phyloP scores from a whole-genome alignment of 2,113 vertebrate species.

The Aegypius monachus region DNA sequence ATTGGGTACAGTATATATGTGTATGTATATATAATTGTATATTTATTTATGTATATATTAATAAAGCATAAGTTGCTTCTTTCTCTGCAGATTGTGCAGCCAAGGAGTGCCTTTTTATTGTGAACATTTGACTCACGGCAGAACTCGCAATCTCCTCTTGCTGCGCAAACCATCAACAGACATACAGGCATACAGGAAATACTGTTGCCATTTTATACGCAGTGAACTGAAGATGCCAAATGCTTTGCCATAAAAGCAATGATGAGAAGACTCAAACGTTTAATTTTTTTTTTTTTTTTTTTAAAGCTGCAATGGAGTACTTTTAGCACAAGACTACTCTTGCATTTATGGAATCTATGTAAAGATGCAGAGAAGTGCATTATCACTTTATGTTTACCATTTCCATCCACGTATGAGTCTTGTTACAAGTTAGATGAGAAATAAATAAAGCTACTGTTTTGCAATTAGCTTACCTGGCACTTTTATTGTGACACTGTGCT shows the following conservation, averaged over 20 bases:
- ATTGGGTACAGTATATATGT: background rate
- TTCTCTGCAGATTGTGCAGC: background rate
- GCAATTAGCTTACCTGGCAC: background rate
- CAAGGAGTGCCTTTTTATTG: background rate
- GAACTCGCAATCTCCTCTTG: background rate
- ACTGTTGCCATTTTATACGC: background rate
- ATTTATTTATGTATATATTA: background rate
- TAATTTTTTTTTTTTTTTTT: background rate
- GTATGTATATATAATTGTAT: background rate
- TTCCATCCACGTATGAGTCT: background rate
- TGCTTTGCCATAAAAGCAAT: background rate
- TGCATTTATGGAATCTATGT: background rate
- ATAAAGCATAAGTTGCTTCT: background rate
- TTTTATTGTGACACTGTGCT: background rate
- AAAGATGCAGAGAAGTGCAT: background rate
- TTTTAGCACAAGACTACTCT: background rate
- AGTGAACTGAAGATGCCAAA: background rate
- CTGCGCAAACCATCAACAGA: background rate
- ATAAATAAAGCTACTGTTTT: background rate
- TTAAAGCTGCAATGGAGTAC: background rate
- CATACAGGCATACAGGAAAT: background rate
- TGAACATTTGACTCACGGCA: fast-evolving
- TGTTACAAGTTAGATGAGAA: background rate
- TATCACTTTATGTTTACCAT: background rate
- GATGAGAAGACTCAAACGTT: background rate